Evolutionary conservation across 2,113 vertebrate species (phyloP).

Genomic region (Octodon degus): DNA sequence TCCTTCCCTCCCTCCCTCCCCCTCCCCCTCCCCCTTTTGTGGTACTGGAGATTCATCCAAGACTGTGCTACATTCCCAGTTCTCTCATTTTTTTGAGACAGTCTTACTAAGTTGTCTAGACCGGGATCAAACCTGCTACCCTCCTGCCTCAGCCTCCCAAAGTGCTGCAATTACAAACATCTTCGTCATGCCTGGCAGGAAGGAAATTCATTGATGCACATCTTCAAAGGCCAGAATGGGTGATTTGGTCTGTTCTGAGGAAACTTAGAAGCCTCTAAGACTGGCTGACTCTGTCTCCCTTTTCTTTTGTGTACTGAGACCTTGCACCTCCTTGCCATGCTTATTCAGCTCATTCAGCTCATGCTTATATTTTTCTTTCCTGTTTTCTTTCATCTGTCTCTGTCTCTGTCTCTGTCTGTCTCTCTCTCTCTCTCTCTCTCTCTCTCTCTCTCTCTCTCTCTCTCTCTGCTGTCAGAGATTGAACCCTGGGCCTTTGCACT

Average conservation of each 20-base stretch:
- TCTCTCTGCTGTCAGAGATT: background rate
- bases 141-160: background rate
- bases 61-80: background rate
- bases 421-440: too few species aligned
- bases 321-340: background rate
- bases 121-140: background rate
- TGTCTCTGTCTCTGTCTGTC: too few species aligned
- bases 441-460: too few species aligned
- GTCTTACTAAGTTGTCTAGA: background rate
- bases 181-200: background rate
- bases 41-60: background rate
- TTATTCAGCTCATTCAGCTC: background rate
- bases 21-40: fast-evolving
- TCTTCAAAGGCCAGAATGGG: background rate
- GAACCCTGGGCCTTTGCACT: background rate
- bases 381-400: background rate
- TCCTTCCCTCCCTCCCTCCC: fast-evolving
- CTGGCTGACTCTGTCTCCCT: background rate
- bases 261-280: background rate
- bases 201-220: background rate
- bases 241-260: background rate
- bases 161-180: background rate
- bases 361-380: background rate
- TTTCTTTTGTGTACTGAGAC: background rate
- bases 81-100: background rate